These are phyloP conservation scores for Xenentodon cancila DNA, from an alignment of 2,797 vertebrate genomes.

Conservation along the genomic window DNA sequence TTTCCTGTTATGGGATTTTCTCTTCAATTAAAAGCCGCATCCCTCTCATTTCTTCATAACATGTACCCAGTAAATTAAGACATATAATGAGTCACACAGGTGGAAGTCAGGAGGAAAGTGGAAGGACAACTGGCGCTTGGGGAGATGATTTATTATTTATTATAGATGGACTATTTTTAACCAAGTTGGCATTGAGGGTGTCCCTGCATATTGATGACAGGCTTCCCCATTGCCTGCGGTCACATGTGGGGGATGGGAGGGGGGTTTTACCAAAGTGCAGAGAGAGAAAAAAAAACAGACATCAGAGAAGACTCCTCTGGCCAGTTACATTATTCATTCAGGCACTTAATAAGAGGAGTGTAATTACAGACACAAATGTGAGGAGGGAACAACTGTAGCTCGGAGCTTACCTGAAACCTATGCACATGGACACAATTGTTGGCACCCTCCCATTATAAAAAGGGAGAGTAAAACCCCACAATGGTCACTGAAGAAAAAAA, in stretches of 20 bases:
- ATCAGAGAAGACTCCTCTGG: constrained; percentile 43
- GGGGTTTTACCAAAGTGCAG: constrained; percentile 18
- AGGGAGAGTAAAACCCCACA: no score
- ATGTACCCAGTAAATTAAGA: constrained; percentile 24
- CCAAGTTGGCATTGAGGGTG: constrained; percentile 67
- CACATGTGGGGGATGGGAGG: constrained; percentile 59
- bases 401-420: constrained; percentile 8
- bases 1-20: no score
- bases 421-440: no score
- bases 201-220: constrained; percentile 72
- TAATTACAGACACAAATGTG: constrained; percentile 51
- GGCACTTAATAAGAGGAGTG: constrained; percentile 44
- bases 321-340: constrained; percentile 53
- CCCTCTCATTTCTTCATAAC: constrained; percentile 5
- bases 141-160: constrained; percentile 75
- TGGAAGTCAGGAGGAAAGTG: constrained; percentile 33
- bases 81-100: constrained; percentile 31
- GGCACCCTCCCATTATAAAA: no score
- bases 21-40: background rate
- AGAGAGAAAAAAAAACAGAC: constrained; percentile 2
- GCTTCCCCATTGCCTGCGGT: constrained; percentile 73
- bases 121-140: constrained; percentile 54
- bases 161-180: constrained; percentile 73
- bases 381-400: constrained; percentile 33
- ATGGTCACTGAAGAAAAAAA: no score